These are phyloP conservation scores for Dasyornis broadbenti DNA, from an alignment of 2,113 vertebrate species.

Conservation along the genomic window DNA sequence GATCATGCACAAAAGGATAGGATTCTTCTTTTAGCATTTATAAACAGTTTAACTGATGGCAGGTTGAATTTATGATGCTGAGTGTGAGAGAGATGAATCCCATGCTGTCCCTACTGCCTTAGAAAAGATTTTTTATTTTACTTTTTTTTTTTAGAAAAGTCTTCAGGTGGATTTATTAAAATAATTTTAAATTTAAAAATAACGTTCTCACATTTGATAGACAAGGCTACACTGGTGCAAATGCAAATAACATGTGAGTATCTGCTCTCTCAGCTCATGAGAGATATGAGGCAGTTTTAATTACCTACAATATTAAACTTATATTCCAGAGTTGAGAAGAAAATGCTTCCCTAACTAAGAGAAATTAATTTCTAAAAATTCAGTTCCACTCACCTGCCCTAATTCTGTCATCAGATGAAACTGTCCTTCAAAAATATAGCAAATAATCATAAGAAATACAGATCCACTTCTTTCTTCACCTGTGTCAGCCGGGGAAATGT, in stretches of 20 bases:
- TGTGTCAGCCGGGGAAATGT: rapidly evolving
- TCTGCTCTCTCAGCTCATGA: not conserved
- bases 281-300: not conserved
- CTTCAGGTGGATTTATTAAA: not conserved
- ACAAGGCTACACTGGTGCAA: not conserved
- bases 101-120: not conserved
- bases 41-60: not conserved
- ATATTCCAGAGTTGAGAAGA: not conserved
- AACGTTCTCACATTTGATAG: not conserved
- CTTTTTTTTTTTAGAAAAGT: not conserved
- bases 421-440: not conserved
- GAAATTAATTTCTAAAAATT: not conserved
- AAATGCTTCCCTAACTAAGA: not conserved
- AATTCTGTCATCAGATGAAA: not conserved
- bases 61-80: not conserved
- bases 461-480: not conserved
- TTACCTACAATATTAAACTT: not conserved
- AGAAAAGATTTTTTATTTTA: not conserved
- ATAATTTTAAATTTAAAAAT: not conserved
- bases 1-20: not conserved
- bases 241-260: not conserved
- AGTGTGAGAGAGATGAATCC: not conserved
- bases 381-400: not conserved
- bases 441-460: not conserved
- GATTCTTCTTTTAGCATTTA: not conserved